These are phyloP conservation scores for Villa cingulata DNA, from an alignment of 2,888 invertebrate species.

Conservation along the genomic window DNA sequence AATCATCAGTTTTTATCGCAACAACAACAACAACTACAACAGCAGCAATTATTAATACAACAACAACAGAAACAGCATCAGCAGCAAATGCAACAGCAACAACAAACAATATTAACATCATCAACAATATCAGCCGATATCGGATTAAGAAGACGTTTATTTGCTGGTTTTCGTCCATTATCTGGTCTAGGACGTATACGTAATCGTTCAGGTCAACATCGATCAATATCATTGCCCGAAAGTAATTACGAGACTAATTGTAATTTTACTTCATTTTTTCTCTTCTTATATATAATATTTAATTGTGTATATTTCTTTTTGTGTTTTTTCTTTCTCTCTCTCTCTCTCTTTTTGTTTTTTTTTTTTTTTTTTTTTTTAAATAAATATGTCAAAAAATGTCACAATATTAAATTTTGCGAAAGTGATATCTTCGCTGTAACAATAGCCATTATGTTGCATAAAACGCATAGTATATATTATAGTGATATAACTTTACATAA, in stretches of 20 bases:
- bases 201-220: slow-evolving; percentile 58
- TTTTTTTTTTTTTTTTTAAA: too few relatives aligned
- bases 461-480: too few relatives aligned
- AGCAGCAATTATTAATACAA: not conserved
- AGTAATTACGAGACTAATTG: slow-evolving; percentile 42
- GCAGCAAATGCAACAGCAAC: not conserved
- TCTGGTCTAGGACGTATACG: slow-evolving; percentile 59
- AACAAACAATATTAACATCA: not conserved
- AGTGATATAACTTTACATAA: too few relatives aligned
- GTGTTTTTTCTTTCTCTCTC: too few relatives aligned
- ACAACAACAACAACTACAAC: not conserved
- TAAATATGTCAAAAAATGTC: too few relatives aligned
- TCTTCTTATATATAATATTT: slow-evolving; percentile 6
- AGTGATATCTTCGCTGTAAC: too few relatives aligned
- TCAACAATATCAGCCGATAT: slow-evolving; percentile 36
- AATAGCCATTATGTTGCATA: too few relatives aligned
- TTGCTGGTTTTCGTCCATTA: slow-evolving; percentile 69
- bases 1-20: not conserved
- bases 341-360: too few relatives aligned
- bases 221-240: slow-evolving; percentile 77
- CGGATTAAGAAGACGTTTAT: slow-evolving; percentile 59
- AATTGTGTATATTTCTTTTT: not conserved
- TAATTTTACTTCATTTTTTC: slow-evolving; percentile 15
- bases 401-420: too few relatives aligned
- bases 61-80: slow-evolving; percentile 16